Evolutionary conservation across 2,888 invertebrate genomes (phyloP).

Genomic region (Synergus japonicus): DNA sequence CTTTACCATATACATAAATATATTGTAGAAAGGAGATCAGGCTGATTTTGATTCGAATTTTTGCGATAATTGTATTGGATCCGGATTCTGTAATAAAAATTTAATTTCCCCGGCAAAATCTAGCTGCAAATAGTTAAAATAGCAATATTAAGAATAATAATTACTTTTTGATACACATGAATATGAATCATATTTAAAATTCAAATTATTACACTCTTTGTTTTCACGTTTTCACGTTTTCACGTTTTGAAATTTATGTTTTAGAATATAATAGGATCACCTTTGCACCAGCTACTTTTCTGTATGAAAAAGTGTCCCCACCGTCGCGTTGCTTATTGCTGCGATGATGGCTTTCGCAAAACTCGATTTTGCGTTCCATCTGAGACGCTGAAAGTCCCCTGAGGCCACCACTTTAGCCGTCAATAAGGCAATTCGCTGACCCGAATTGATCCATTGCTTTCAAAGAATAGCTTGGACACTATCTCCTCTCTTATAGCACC

Average conservation of each 20-base stretch:
- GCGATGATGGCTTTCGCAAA: conserved; percentile 57
- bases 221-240: no score
- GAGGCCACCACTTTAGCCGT: conserved; percentile 66
- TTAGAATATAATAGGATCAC: conserved; percentile 37
- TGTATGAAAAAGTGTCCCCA: conserved; percentile 44
- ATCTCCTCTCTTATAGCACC: not conserved
- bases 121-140: no score
- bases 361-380: conserved; percentile 76
- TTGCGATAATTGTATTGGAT: no score
- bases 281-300: conserved; percentile 29
- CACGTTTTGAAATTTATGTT: not conserved
- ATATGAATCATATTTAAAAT: no score
- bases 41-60: no score
- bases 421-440: conserved; percentile 77
- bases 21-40: no score
- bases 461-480: conserved; percentile 54
- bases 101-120: no score
- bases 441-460: conserved; percentile 71
- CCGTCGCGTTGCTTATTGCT: conserved; percentile 46
- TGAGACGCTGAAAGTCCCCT: conserved; percentile 72
- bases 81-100: no score
- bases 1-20: not conserved
- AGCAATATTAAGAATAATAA: no score
- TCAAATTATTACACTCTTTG: not conserved
- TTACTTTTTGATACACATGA: no score